phyloP scores from a whole-genome alignment of 2,797 vertebrate genomes.

The Gymnoscopelus braueri region DNA sequence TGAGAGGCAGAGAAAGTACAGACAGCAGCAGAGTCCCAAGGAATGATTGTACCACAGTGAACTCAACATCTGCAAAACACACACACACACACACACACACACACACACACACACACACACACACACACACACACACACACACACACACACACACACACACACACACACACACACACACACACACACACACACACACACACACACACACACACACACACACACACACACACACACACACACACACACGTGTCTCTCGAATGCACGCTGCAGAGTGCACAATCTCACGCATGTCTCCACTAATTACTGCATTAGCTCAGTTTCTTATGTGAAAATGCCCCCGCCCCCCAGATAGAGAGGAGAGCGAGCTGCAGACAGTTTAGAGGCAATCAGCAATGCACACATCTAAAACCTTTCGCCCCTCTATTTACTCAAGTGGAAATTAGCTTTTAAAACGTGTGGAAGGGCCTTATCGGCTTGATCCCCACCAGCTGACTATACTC shows the following conservation, averaged over 20 bases:
- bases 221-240: too few species aligned
- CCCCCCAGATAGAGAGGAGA: conserved; percentile 31
- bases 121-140: neutral
- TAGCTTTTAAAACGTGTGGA: conserved; percentile 13
- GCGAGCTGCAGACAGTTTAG: conserved; percentile 16
- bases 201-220: neutral
- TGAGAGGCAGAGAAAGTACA: neutral
- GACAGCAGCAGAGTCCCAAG: conserved; percentile 11
- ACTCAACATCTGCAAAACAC: conserved; percentile 20
- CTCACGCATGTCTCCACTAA: conserved; percentile 28
- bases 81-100: conserved; percentile 6
- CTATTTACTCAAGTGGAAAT: conserved; percentile 26
- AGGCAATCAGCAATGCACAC: conserved; percentile 9
- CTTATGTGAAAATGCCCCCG: conserved; percentile 39
- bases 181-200: conserved; percentile 5
- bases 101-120: conserved; percentile 1
- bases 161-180: conserved; percentile 14
- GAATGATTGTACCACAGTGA: conserved; percentile 27
- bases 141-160: conserved; percentile 1
- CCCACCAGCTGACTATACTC: conserved; percentile 25
- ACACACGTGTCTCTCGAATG: neutral
- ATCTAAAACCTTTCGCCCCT: conserved; percentile 22
- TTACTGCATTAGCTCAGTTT: conserved; percentile 35
- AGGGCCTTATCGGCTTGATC: conserved; percentile 36
- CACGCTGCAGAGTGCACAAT: conserved; percentile 1